phyloP scores from a whole-genome alignment of 2,797 vertebrate species.

The Vespertilio murinus region DNA sequence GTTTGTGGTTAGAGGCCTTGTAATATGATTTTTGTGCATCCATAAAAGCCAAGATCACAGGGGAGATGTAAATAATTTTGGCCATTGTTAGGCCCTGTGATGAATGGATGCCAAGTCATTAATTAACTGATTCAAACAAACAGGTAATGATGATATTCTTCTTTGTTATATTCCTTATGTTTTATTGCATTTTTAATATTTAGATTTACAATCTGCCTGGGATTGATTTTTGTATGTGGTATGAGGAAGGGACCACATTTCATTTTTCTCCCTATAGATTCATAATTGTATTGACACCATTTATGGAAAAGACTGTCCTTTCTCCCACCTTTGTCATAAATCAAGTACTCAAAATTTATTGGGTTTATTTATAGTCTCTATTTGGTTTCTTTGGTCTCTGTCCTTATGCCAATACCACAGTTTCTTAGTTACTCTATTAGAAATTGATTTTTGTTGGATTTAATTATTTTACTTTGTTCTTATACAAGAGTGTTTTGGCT shows the following conservation, averaged over 20 bases:
- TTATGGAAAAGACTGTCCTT: not conserved
- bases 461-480: not conserved
- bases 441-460: not conserved
- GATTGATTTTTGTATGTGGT: constrained; percentile 23
- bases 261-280: not conserved
- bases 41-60: not conserved
- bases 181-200: constrained; percentile 23
- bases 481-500: not conserved
- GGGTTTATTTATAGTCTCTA: not conserved
- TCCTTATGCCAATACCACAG: not conserved
- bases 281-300: not conserved
- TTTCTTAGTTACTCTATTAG: not conserved
- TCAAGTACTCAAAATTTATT: not conserved
- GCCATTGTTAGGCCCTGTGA: not conserved
- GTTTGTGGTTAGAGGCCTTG: not conserved
- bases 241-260: not conserved
- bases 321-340: not conserved
- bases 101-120: not conserved
- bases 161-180: not conserved
- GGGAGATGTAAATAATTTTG: not conserved
- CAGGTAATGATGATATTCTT: not conserved
- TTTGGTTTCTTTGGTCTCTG: not conserved
- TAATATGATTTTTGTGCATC: not conserved
- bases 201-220: not conserved
- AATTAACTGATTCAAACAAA: not conserved